phyloP scores from a whole-genome alignment of 2,113 vertebrate genomes.

The Sturnus vulgaris region DNA sequence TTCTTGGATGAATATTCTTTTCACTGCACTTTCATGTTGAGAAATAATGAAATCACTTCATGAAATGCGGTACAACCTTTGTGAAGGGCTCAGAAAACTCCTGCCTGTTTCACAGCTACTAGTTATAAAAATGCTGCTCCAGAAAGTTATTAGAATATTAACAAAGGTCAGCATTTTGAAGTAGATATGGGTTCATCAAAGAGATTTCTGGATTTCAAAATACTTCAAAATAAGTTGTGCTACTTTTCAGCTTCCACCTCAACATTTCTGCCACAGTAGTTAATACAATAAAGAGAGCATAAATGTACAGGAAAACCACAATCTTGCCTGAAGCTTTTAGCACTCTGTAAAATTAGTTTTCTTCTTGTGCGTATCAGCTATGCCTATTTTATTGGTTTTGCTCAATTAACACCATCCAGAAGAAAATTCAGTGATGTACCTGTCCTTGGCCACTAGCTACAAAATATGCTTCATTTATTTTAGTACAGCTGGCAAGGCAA shows the following conservation, averaged over 20 bases:
- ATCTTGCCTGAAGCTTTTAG: neutral
- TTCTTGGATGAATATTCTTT: neutral
- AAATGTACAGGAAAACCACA: constrained; percentile 13
- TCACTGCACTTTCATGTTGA: neutral
- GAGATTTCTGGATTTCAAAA: neutral
- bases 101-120: neutral
- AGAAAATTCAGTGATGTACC: neutral
- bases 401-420: constrained; percentile 32
- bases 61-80: neutral
- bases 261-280: neutral
- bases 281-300: neutral
- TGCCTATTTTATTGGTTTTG: constrained; percentile 26
- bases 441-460: neutral
- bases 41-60: neutral
- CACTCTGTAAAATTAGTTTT: constrained; percentile 12
- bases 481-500: neutral
- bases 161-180: neutral
- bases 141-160: neutral
- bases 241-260: neutral
- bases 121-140: neutral
- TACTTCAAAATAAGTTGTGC: neutral
- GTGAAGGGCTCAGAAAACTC: neutral
- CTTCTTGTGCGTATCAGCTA: neutral
- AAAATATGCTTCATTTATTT: constrained; percentile 14
- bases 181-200: neutral